Percentiles rank a stretch among this genome's conserved stretches.
Conservation (phyloP, 2,797 vertebrate species). For the Rhincodon typus region DNA sequence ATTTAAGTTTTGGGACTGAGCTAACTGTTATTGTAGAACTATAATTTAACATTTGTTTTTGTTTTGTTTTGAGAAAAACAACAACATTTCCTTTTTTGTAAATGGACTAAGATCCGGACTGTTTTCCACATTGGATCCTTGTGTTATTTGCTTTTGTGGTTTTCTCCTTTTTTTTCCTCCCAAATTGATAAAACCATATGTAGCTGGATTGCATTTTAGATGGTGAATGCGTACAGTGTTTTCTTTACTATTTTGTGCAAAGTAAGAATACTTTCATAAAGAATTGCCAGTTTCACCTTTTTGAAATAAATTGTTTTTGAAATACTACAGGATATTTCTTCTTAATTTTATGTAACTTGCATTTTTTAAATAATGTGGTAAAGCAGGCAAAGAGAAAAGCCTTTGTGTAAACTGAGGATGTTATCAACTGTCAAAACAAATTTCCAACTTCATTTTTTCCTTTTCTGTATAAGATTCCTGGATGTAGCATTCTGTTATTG, state of each 20-base stretch:
- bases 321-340: background rate
- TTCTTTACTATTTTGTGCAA: background rate
- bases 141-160: background rate
- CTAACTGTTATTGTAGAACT: background rate
- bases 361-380: background rate
- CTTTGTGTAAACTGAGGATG: background rate
- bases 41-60: background rate
- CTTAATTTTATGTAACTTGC: too few relatives aligned
- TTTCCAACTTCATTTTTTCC: background rate
- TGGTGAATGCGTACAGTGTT: background rate
- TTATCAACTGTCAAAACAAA: background rate
- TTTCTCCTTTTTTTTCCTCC: constrained; percentile 34
- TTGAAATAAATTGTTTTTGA: background rate
- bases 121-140: background rate
- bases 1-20: background rate
- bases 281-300: background rate
- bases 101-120: background rate
- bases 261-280: background rate
- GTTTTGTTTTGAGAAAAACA: background rate
- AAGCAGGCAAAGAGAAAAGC: background rate
- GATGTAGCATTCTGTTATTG: background rate
- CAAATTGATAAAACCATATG: background rate
- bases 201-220: background rate
- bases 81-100: background rate
- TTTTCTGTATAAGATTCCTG: background rate